A percentile compares a stretch with the other conserved stretches of the same genome.
Evolutionary conservation across 2,888 invertebrate species (phyloP).

Genomic region (Drosophila dives): DNA sequence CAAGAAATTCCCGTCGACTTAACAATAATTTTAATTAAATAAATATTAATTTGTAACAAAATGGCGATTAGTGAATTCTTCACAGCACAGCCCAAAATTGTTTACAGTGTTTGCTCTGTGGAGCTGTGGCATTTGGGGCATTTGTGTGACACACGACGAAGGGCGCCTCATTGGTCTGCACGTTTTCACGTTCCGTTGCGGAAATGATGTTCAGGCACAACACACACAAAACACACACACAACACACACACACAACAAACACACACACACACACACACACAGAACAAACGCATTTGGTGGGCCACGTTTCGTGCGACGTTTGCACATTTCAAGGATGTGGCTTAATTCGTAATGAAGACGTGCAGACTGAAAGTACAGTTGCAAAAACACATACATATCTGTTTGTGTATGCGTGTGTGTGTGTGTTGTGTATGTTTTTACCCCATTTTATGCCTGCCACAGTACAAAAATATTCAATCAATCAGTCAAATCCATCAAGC

Average conservation of each 20-base stretch:
- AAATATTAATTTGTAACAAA: neutral
- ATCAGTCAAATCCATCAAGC: slow-evolving; percentile 75
- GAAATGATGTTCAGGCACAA: slow-evolving; percentile 61
- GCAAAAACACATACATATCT: slow-evolving; percentile 20
- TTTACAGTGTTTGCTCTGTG: slow-evolving; percentile 4
- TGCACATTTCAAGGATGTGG: slow-evolving; percentile 78
- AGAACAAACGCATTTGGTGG: slow-evolving; percentile 31
- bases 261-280: slow-evolving; percentile 26
- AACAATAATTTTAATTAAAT: neutral
- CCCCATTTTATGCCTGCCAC: slow-evolving; percentile 23
- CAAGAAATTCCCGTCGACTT: neutral
- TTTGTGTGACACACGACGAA: slow-evolving; percentile 38
- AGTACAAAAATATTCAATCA: slow-evolving; percentile 68
- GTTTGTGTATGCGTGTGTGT: slow-evolving; percentile 2
- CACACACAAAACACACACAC: slow-evolving; percentile 33
- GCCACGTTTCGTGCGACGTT: slow-evolving; percentile 70
- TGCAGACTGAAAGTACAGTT: slow-evolving; percentile 57
- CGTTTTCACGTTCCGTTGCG: slow-evolving; percentile 66
- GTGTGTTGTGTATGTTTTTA: slow-evolving; percentile 11
- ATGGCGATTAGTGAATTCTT: neutral
- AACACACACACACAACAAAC: slow-evolving; percentile 41
- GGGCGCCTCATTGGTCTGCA: slow-evolving; percentile 40
- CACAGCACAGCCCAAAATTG: neutral
- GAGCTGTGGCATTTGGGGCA: slow-evolving; percentile 17
- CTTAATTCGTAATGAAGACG: slow-evolving; percentile 79